A percentile compares a stretch with the other conserved stretches of the same genome.
Conservation (phyloP, 2,797 vertebrate genomes). For the Xenopus petersii region DNA sequence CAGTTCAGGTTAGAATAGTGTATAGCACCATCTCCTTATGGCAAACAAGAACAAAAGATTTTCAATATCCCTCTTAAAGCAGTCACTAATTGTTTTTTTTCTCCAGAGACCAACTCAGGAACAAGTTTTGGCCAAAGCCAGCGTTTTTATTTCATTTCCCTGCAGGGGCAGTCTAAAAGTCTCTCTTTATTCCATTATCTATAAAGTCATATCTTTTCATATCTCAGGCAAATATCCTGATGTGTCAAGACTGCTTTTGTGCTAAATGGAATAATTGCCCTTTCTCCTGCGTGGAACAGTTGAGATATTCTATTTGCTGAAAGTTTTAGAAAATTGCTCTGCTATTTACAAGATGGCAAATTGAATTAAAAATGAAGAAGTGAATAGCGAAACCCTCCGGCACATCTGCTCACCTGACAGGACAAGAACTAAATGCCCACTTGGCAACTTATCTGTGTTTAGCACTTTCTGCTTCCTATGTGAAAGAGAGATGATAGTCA, state of each 20-base stretch:
- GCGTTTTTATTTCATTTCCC: conserved; percentile 39
- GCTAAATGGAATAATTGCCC: conserved; percentile 38
- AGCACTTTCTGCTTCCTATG: conserved; percentile 41
- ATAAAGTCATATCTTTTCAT: conserved; percentile 47
- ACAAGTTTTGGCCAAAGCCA: conserved; percentile 23
- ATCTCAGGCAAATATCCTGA: conserved; percentile 42
- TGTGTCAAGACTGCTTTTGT: conserved; percentile 43
- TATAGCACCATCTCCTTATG: conserved; percentile 34
- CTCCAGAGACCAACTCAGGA: conserved; percentile 28
- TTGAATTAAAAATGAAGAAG: conserved; percentile 39
- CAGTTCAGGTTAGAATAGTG: conserved; percentile 12
- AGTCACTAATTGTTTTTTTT: conserved; percentile 35
- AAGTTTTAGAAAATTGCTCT: conserved; percentile 23
- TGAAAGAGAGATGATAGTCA: conserved; percentile 48
- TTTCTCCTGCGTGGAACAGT: conserved; percentile 17
- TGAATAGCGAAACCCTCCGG: conserved; percentile 39
- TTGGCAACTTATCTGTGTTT: conserved; percentile 50
- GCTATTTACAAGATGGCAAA: conserved; percentile 31
- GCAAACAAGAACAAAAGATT: conserved; percentile 41
- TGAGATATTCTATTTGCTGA: conserved; percentile 28
- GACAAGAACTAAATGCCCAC: conserved; percentile 41
- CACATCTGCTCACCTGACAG: conserved; percentile 44
- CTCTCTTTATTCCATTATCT: conserved; percentile 43
- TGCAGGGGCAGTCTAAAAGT: conserved; percentile 12
- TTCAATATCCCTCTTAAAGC: conserved; percentile 30